Base-by-base conservation (phyloP, 1,140 invertebrate genomes). In the Antheraea pernyi region DNA sequence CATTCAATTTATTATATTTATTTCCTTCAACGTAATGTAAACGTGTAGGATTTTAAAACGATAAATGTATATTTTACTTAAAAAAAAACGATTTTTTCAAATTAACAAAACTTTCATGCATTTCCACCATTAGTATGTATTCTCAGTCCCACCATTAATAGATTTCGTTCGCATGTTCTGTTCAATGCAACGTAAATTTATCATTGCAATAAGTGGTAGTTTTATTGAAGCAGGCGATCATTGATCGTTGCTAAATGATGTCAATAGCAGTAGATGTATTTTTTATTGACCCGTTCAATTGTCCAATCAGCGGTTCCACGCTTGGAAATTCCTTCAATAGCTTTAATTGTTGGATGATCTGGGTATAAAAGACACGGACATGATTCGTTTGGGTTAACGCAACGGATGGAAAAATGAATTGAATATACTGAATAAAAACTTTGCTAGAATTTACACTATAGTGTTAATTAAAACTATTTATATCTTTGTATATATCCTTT, bases 231-330 rank as follows among this genome's bases (percentile, higher is more conserved):
- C 68, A 64, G 64, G 19, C 46, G 46, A 53, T 53, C 46, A 76
- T 78, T 72, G 83, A 83, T 82, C 79, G 78, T 80, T 75, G 71
- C 73, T 74, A 78, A 79, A 61, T 68, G 76, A 82, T 76, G 71
- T 75, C 85, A 81, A 79, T 78, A 77, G 80, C 80, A 80, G 80
- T 80, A 84, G 83, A 82, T 84, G 78, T 76, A 65, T 72, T 82
- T 82, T 85, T 84, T 88, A 85, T 89, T 89, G 80, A 85, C 80
- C 77, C 76, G 74, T 62, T 85, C 86, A 87, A 84, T 87, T 87
- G 83, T 72, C 63, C 68, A 71, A 77, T 88, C 81, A 81, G 84
- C 22, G 36, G 36, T 42, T 64, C 22, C 9, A 13, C 18, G 7
- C 19, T 60, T 8, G 19, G 7, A n/a, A 37, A 30, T 36, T 37